phyloP scores from a whole-genome alignment of 2,797 vertebrate species.

The Hybognathus amarus region DNA sequence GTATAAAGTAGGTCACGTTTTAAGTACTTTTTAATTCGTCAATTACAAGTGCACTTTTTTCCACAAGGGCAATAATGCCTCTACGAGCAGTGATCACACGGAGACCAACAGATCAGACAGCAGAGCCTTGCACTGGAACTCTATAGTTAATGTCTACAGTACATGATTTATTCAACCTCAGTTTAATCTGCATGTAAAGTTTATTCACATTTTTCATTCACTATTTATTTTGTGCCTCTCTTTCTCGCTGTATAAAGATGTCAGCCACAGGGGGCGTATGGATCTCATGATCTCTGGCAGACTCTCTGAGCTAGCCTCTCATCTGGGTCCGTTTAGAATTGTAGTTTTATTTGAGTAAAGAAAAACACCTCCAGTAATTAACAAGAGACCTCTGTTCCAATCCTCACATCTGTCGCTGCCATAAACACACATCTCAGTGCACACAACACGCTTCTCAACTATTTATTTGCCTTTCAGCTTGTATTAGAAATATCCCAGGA shows the following conservation, averaged over 20 bases:
- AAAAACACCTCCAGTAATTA: neutral
- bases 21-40: neutral
- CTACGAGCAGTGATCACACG: neutral
- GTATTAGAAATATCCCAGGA: neutral
- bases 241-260: constrained; percentile 5
- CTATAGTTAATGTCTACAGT: constrained; percentile 7
- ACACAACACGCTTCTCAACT: constrained; percentile 3
- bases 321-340: constrained; percentile 7
- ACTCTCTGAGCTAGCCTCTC: constrained; percentile 1
- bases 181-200: neutral
- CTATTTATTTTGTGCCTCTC: neutral
- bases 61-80: neutral
- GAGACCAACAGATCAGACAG: neutral
- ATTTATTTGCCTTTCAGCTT: constrained; percentile 10
- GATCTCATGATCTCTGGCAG: constrained; percentile 17
- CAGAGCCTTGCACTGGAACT: neutral
- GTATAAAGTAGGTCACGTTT: neutral
- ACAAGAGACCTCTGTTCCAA: constrained; percentile 24
- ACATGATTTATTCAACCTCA: constrained; percentile 10
- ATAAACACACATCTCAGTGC: constrained; percentile 1
- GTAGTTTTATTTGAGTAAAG: constrained; percentile 19
- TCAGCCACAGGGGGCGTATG: constrained; percentile 4
- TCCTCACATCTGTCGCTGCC: constrained; percentile 4
- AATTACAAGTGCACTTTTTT: neutral
- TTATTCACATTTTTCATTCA: neutral